Evolutionary conservation across 2,113 vertebrate species (phyloP), one percentile per base, ranked within the genome.

Genomic region (Tricholaema leucomelas): DNA sequence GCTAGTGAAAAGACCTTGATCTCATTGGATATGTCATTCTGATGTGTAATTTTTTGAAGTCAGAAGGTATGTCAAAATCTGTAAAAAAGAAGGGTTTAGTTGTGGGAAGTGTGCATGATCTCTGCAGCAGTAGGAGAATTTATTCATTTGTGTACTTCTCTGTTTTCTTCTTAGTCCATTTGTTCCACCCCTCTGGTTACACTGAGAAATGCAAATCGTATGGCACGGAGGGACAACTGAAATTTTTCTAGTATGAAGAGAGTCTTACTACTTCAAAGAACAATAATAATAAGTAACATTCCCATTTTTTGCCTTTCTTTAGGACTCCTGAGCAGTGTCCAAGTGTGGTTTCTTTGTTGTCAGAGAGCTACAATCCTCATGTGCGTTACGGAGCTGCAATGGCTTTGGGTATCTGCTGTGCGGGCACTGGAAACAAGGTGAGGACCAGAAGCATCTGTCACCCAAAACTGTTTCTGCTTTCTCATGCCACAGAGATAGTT

Each of bases 311-410:
- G 7, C 79, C 87, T 95, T 89, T 91, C n/a, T 88, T 50, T 91
- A 99, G 99, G 97, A 99, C 99, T 72, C 99, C 99, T 30, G 99
- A 99, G 90, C 99, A 99, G 85, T 99, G 99, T 92, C 99, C 99
- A 0, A 99, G 99, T 5, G 99, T 99, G 42, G 99, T 99, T 78
- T 99, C 99, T 25, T 97, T 99, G 77, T 94, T 99, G 95, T 99
- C 99, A 3, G 99, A 99, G 97, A 99, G 99, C 97, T 99, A 99
- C 96, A 99, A 99, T 81, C 99, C 99, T 54, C 99, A 99, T 4
- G 99, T 99, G 79, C 99, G 99, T 77, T 99, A 99, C 12, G 99
- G 99, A 31, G 99, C 99, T 75, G 99, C 99, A 19, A 99, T 99
- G 98, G 99, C 99, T 65, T 96, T 99, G 89, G 99, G 99, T 21